Percentiles rank a stretch among this genome's conserved stretches.
phyloP scores from a whole-genome alignment of 1,140 invertebrate genomes.

The Drosophila mauritiana region DNA sequence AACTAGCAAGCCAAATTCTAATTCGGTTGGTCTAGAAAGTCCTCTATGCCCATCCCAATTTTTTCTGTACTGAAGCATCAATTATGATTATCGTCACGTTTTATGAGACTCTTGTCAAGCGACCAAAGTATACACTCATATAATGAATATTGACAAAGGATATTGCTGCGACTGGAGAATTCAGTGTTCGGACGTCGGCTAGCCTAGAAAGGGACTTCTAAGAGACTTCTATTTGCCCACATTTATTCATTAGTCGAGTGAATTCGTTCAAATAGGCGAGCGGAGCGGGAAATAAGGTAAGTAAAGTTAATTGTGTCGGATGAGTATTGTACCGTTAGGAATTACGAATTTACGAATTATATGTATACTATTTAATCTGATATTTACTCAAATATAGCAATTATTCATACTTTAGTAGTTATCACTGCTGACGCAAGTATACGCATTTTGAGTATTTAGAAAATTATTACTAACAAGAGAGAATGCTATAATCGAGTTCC shows the following conservation, averaged over 20 bases:
- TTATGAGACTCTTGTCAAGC: slow-evolving; percentile 75
- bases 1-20: slow-evolving; percentile 75
- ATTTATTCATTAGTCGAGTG: slow-evolving; percentile 53
- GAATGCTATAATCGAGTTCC: too few species aligned
- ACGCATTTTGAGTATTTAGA: too few species aligned
- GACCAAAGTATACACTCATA: slow-evolving; percentile 74
- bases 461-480: too few species aligned
- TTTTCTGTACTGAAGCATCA: slow-evolving; percentile 62
- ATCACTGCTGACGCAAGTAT: too few species aligned
- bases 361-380: too few species aligned
- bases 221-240: slow-evolving; percentile 28
- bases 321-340: too few species aligned
- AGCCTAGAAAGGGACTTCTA: slow-evolving; percentile 14
- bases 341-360: too few species aligned
- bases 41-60: not conserved
- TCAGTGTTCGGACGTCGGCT: not conserved
- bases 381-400: too few species aligned
- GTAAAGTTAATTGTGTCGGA: too few species aligned
- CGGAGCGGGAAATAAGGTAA: too few species aligned
- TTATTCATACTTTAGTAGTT: too few species aligned
- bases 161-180: slow-evolving; percentile 12
- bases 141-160: slow-evolving; percentile 83
- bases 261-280: slow-evolving; percentile 1
- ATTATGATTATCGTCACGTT: slow-evolving; percentile 84
- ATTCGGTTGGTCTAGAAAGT: slow-evolving; percentile 52